Percentiles rank a stretch among this genome's conserved stretches.
Evolutionary conservation across 2,888 invertebrate genomes (phyloP).

Genomic region (Atherix ibis): DNA sequence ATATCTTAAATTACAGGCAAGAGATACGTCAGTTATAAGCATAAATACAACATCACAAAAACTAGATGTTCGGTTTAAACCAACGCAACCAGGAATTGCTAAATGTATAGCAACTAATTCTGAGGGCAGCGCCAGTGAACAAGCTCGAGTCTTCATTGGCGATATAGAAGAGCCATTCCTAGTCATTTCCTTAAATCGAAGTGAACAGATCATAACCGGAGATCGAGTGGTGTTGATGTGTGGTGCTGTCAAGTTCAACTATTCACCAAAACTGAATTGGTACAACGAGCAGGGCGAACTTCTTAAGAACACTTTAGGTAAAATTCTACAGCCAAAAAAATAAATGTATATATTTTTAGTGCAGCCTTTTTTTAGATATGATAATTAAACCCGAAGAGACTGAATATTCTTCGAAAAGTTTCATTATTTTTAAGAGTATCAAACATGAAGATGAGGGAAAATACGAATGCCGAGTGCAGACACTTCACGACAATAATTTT

Average conservation of each 20-base stretch:
- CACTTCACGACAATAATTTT: conserved; percentile 15
- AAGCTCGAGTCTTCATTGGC: conserved; percentile 23
- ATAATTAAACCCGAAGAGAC: conserved; percentile 16
- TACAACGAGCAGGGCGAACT: no score
- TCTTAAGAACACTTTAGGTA: conserved; percentile 18
- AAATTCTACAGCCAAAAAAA: conserved; percentile 12
- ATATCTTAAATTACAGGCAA: no score
- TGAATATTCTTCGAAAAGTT: conserved; percentile 25
- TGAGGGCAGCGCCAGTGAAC: conserved; percentile 19
- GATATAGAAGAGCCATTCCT: conserved; percentile 29
- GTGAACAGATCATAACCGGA: conserved; percentile 34
- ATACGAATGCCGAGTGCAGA: conserved; percentile 29
- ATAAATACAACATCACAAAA: conserved; percentile 10
- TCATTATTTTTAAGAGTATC: conserved; percentile 26
- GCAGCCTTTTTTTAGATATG: conserved; percentile 15
- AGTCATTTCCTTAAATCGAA: conserved; percentile 26
- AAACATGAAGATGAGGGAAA: conserved; percentile 25
- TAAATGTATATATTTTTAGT: not conserved
- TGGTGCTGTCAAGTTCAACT: conserved; percentile 39
- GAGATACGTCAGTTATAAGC: not conserved
- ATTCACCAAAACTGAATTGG: conserved; percentile 38
- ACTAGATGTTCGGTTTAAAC: conserved; percentile 29
- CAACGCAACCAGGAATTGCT: conserved; percentile 31
- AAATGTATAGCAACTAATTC: conserved; percentile 33
- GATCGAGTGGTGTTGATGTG: conserved; percentile 42